These are phyloP conservation scores for Illadopsis cleaveri DNA, from an alignment of 2,113 vertebrate genomes.

Conservation along the genomic window DNA sequence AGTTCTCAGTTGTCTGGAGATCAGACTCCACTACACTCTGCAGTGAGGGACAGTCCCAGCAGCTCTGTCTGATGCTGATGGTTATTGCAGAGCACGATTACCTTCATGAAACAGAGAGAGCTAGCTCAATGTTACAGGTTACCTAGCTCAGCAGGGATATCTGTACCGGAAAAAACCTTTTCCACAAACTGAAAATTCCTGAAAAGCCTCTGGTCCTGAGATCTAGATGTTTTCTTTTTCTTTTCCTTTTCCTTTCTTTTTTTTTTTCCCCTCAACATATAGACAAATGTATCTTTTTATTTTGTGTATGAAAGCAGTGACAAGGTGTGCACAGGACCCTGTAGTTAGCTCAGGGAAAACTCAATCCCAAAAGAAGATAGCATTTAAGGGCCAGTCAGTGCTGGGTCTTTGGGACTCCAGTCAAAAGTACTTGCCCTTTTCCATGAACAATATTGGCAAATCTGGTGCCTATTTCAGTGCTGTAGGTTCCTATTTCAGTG, in stretches of 20 bases:
- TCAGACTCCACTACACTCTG: not conserved
- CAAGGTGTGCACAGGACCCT: not conserved
- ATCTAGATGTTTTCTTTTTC: not conserved
- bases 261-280: too few species aligned
- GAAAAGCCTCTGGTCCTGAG: not conserved
- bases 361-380: not conserved
- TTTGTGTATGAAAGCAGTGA: not conserved
- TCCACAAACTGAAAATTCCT: not conserved
- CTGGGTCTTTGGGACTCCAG: not conserved
- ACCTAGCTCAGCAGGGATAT: not conserved
- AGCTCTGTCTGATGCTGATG: not conserved
- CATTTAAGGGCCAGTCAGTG: not conserved
- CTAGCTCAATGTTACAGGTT: not conserved
- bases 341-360: not conserved
- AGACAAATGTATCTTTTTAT: not conserved
- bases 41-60: not conserved
- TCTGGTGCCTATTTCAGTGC: not conserved
- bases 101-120: too few species aligned
- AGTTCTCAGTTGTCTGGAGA: not conserved
- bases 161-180: not conserved
- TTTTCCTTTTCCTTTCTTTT: not conserved
- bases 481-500: not conserved
- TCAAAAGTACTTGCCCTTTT: not conserved
- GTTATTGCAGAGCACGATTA: not conserved
- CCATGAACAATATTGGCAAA: not conserved